These are phyloP conservation scores for Bergia puertoricense DNA, from an alignment of 92 coral and sea anemone species.

Conservation along the genomic window DNA sequence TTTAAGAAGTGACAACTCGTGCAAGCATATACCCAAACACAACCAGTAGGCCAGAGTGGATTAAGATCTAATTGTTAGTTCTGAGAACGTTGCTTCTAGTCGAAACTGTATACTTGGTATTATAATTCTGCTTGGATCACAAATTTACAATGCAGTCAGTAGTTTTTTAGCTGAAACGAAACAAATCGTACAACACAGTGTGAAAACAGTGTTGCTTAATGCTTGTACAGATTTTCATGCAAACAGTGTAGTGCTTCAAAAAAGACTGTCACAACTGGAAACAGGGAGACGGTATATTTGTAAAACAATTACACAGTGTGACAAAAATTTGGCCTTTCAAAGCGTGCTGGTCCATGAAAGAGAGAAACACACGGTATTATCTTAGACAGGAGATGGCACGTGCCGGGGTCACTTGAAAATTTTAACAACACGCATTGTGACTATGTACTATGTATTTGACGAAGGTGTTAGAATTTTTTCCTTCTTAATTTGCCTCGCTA, in stretches of 20 bases:
- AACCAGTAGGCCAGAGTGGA: neutral
- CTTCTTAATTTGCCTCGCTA: neutral
- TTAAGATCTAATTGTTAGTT: neutral
- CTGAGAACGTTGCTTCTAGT: too few relatives aligned
- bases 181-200: too few relatives aligned
- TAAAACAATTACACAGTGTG: constrained; percentile 30
- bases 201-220: too few relatives aligned
- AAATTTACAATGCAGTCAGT: too few relatives aligned
- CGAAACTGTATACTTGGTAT: too few relatives aligned
- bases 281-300: constrained; percentile 1
- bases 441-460: neutral
- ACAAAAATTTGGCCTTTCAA: neutral
- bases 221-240: neutral
- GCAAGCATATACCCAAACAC: neutral
- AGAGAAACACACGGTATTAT: neutral
- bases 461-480: neutral
- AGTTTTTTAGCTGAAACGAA: too few relatives aligned
- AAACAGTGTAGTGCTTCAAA: neutral
- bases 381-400: constrained; percentile 17
- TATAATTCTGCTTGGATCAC: neutral
- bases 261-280: constrained; percentile 25
- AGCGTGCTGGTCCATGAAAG: constrained; percentile 20
- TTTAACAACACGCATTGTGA: constrained; percentile 22
- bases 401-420: neutral
- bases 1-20: neutral